Evolutionary conservation across 1,140 invertebrate genomes (phyloP).

Genomic region (Chelonus insularis): DNA sequence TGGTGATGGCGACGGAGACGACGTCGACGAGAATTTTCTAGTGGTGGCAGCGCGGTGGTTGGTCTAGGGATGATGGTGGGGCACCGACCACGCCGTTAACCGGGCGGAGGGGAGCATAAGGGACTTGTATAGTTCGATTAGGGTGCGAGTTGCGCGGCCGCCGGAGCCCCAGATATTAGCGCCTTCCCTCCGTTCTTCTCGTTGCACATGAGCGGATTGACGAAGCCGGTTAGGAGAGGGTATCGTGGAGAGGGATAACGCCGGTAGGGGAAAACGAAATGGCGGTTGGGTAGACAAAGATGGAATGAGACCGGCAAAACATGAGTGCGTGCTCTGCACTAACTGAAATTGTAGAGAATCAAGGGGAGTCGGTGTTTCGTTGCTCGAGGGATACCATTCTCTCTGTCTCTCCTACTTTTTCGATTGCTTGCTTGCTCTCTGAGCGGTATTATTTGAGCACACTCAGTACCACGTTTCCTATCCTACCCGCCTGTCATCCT

Average conservation of each 20-base stretch:
- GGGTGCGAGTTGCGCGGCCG: slow-evolving; percentile 51
- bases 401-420: slow-evolving; percentile 3
- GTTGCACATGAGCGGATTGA: slow-evolving; percentile 36
- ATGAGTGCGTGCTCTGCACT: slow-evolving; percentile 18
- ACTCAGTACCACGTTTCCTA: slow-evolving; percentile 30
- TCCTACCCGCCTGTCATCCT: slow-evolving; percentile 25
- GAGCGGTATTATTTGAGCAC: slow-evolving; percentile 21
- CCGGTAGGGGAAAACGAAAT: slow-evolving; percentile 8
- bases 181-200: slow-evolving; percentile 35
- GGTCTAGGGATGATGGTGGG: slow-evolving; percentile 18
- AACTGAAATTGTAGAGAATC: slow-evolving; percentile 7
- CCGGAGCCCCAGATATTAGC: slow-evolving; percentile 56
- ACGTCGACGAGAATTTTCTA: slow-evolving; percentile 28
- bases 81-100: slow-evolving; percentile 16
- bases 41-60: slow-evolving; percentile 31
- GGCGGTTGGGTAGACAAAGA: slow-evolving; percentile 9
- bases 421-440: not conserved
- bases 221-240: slow-evolving; percentile 25
- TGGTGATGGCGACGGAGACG: slow-evolving; percentile 18
- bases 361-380: slow-evolving; percentile 13
- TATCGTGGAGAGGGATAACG: not conserved
- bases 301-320: slow-evolving; percentile 26
- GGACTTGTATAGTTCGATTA: slow-evolving; percentile 52
- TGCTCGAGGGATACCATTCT: slow-evolving; percentile 9
- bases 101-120: slow-evolving; percentile 38